phyloP scores from a whole-genome alignment of 2,113 vertebrate species.

The Pluvialis apricaria region DNA sequence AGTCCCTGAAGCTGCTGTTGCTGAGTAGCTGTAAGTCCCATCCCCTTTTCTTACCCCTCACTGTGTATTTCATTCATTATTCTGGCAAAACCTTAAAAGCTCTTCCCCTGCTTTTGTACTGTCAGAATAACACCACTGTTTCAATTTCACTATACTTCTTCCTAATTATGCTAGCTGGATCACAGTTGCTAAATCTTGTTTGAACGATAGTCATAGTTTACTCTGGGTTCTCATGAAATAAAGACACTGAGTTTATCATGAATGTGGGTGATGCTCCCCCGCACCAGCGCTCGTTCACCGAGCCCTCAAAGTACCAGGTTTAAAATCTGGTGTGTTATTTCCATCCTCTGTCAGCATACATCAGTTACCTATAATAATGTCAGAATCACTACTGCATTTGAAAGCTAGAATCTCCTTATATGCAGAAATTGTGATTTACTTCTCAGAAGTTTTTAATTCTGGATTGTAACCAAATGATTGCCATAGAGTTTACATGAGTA shows the following conservation, averaged over 20 bases:
- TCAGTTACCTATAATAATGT: not conserved
- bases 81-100: not conserved
- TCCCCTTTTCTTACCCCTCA: not conserved
- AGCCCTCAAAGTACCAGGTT: not conserved
- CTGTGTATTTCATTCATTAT: not conserved
- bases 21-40: not conserved
- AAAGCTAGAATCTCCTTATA: not conserved
- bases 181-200: not conserved
- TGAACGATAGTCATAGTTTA: not conserved
- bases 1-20: not conserved
- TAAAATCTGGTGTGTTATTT: not conserved
- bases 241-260: not conserved
- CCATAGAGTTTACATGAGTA: not conserved
- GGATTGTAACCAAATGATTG: not conserved
- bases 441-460: not conserved
- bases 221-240: not conserved
- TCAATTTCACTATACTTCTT: not conserved
- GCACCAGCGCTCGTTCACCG: accelerated
- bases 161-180: not conserved
- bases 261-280: not conserved
- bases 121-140: not conserved
- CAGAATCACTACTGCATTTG: slow-evolving; percentile 14
- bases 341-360: not conserved
- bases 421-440: not conserved
- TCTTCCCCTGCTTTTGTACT: not conserved